phyloP scores from a whole-genome alignment of 2,797 vertebrate genomes.

The Epinephelus awoara region DNA sequence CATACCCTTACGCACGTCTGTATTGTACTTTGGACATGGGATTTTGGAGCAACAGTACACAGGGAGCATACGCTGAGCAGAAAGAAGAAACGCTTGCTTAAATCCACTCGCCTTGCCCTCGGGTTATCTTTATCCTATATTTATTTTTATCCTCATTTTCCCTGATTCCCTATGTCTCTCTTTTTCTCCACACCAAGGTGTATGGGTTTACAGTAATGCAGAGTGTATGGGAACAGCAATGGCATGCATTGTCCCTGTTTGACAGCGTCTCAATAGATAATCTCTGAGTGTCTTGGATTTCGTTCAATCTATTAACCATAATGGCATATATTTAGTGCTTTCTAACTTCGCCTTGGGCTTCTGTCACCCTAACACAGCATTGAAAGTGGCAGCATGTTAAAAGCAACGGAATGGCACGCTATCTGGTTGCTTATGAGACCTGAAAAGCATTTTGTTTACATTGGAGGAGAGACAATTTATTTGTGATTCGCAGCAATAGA shows the following conservation, averaged over 20 bases:
- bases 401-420: conserved; percentile 67
- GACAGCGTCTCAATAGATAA: conserved; percentile 85
- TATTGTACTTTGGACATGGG: conserved; percentile 61
- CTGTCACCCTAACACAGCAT: conserved; percentile 78
- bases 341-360: conserved; percentile 85
- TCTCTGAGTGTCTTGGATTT: conserved; percentile 84
- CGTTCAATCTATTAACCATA: conserved; percentile 84
- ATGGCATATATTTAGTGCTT: conserved; percentile 85
- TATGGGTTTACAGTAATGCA: conserved; percentile 74
- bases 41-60: conserved; percentile 65
- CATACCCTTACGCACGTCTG: conserved; percentile 68
- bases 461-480: conserved; percentile 72
- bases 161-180: conserved; percentile 55
- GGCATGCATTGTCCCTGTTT: conserved; percentile 80
- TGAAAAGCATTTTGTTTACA: conserved; percentile 83
- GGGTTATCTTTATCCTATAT: conserved; percentile 79
- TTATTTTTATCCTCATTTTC: conserved; percentile 79
- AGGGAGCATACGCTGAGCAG: conserved; percentile 58
- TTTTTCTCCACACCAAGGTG: conserved; percentile 71
- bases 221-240: conserved; percentile 67
- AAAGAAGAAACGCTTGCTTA: conserved; percentile 74
- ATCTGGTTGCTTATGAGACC: conserved; percentile 71
- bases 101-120: conserved; percentile 76
- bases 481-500: conserved; percentile 62
- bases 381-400: conserved; percentile 81